phyloP scores from a whole-genome alignment of 2,888 invertebrate species.

The Philopedon plagiatum region DNA sequence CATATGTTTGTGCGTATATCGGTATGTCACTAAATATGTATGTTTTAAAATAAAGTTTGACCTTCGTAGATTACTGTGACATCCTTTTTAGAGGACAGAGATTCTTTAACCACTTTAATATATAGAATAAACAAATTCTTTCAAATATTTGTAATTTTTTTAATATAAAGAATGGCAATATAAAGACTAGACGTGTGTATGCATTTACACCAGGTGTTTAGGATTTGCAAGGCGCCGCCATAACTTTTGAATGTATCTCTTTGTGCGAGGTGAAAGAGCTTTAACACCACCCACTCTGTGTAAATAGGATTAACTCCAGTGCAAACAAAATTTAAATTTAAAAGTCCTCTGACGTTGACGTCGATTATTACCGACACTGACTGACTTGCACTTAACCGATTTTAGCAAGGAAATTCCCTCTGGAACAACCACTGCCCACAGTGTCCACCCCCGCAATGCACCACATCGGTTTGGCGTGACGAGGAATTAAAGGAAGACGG shows the following conservation, averaged over 20 bases:
- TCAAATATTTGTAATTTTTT: neutral
- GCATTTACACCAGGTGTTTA: slow-evolving; percentile 16
- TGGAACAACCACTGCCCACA: slow-evolving; percentile 49
- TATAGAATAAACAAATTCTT: too few relatives aligned
- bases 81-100: too few relatives aligned
- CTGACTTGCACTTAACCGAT: too few relatives aligned
- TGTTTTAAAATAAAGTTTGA: too few relatives aligned
- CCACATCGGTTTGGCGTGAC: slow-evolving; percentile 50
- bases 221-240: slow-evolving; percentile 29
- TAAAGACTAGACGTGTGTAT: neutral
- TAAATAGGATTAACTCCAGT: neutral
- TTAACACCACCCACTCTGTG: slow-evolving; percentile 26
- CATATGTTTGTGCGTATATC: too few relatives aligned
- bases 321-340: too few relatives aligned
- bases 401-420: neutral
- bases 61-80: too few relatives aligned
- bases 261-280: neutral
- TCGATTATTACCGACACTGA: too few relatives aligned
- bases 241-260: neutral
- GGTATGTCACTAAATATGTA: too few relatives aligned
- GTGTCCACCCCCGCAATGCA: slow-evolving; percentile 69
- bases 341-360: too few relatives aligned
- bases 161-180: too few relatives aligned
- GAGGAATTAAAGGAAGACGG: neutral
- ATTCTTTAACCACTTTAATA: too few relatives aligned